phyloP scores from a whole-genome alignment of 2,113 vertebrate genomes.

The Vidua macroura region DNA sequence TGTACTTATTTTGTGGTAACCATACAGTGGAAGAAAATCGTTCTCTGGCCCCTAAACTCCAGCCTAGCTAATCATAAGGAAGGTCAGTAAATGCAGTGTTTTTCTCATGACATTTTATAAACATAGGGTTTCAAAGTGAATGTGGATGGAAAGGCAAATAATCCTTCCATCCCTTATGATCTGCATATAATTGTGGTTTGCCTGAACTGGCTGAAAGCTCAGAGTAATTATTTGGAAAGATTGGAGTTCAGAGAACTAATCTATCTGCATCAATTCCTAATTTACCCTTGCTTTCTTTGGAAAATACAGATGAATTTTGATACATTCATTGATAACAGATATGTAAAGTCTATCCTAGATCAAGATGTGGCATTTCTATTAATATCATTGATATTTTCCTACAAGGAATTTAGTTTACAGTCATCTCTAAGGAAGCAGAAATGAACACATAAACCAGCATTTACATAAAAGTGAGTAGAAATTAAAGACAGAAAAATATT shows the following conservation, averaged over 20 bases:
- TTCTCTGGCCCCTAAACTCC: background rate
- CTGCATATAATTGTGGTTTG: constrained; percentile 35
- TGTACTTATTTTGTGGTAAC: constrained; percentile 59
- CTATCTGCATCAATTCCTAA: background rate
- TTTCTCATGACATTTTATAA: constrained; percentile 55
- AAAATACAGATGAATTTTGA: background rate
- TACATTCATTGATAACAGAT: background rate
- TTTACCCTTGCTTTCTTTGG: background rate
- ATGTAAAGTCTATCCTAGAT: background rate
- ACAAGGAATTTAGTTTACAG: background rate
- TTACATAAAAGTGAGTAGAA: background rate
- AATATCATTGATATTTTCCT: background rate
- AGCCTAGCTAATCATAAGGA: constrained; percentile 50
- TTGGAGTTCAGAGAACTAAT: background rate
- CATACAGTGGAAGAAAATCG: constrained; percentile 16
- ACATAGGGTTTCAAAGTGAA: constrained; percentile 39
- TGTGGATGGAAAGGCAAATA: constrained; percentile 48
- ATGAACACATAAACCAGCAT: background rate
- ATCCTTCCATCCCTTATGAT: constrained; percentile 1
- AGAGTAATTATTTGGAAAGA: background rate
- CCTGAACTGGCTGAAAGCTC: background rate
- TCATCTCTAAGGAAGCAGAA: background rate
- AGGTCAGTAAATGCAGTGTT: constrained; percentile 12
- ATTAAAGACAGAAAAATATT: background rate
- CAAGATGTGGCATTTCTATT: background rate